These are phyloP conservation scores for Lateolabrax maculatus DNA, from an alignment of 2,797 vertebrate genomes.

Conservation along the genomic window DNA sequence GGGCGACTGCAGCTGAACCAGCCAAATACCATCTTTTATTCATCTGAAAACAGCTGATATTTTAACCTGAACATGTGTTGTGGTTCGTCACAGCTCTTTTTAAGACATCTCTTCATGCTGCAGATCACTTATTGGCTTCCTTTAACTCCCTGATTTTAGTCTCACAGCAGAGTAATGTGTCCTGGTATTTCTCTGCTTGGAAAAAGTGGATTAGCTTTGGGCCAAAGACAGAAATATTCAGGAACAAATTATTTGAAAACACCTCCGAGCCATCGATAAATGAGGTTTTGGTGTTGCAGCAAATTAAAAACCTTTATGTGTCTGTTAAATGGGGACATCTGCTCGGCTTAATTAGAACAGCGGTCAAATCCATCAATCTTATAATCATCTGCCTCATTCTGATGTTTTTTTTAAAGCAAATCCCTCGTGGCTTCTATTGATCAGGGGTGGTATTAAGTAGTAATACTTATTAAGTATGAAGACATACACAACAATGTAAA, in stretches of 20 bases:
- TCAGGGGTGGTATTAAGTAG: neutral
- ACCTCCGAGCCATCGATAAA: slow-evolving; percentile 48
- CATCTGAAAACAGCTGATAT: slow-evolving; percentile 3
- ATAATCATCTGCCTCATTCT: neutral
- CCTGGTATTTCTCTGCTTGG: neutral
- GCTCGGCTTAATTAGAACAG: slow-evolving; percentile 38
- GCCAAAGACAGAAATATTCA: slow-evolving; percentile 42
- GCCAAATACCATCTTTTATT: neutral
- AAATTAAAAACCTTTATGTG: slow-evolving; percentile 47
- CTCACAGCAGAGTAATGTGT: neutral
- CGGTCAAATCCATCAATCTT: slow-evolving; percentile 13
- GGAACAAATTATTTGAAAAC: slow-evolving; percentile 17
- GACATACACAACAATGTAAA: too few relatives aligned
- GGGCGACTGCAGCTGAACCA: neutral
- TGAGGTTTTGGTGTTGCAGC: slow-evolving; percentile 60
- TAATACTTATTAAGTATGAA: too few relatives aligned
- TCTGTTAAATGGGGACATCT: slow-evolving; percentile 44
- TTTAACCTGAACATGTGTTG: neutral
- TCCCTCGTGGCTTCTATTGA: neutral
- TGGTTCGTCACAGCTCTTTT: neutral
- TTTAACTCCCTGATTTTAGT: neutral
- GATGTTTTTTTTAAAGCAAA: neutral
- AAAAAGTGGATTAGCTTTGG: slow-evolving; percentile 27
- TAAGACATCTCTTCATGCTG: neutral
- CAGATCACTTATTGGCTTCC: neutral